phyloP scores from a whole-genome alignment of 2,113 vertebrate species.

The Halichoerus grypus region DNA sequence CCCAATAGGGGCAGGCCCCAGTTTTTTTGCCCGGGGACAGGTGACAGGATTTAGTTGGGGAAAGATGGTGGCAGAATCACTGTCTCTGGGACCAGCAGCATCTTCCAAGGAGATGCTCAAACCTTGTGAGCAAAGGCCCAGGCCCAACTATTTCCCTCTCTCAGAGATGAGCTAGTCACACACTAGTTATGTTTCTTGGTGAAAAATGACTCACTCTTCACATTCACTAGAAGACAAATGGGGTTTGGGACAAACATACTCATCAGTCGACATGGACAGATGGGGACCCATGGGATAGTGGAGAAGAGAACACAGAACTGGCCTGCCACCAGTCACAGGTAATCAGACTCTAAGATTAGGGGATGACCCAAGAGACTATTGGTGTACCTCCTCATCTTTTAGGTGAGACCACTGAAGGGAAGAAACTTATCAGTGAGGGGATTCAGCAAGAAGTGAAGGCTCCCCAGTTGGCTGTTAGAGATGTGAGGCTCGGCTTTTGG shows the following conservation, averaged over 20 bases:
- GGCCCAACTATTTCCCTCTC: background rate
- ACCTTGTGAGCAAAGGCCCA: background rate
- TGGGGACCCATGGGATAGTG: background rate
- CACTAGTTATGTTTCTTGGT: background rate
- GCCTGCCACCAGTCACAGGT: background rate
- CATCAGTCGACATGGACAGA: background rate
- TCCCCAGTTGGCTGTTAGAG: background rate
- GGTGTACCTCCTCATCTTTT: background rate
- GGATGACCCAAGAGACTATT: background rate
- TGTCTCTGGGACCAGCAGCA: background rate
- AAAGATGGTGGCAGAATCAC: background rate
- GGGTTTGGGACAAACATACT: background rate
- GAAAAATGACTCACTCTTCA: background rate
- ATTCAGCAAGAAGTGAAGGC: background rate
- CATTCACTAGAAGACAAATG: background rate
- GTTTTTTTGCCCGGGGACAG: background rate
- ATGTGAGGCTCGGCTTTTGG: background rate
- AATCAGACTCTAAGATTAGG: background rate
- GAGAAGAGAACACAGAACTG: background rate
- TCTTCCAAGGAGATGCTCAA: background rate
- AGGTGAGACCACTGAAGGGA: background rate
- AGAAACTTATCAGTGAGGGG: background rate
- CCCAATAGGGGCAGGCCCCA: background rate
- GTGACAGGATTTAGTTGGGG: background rate
- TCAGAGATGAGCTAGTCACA: background rate